Base-by-base conservation (phyloP, 2,888 invertebrate species). In the Oscheius sp. region DNA sequence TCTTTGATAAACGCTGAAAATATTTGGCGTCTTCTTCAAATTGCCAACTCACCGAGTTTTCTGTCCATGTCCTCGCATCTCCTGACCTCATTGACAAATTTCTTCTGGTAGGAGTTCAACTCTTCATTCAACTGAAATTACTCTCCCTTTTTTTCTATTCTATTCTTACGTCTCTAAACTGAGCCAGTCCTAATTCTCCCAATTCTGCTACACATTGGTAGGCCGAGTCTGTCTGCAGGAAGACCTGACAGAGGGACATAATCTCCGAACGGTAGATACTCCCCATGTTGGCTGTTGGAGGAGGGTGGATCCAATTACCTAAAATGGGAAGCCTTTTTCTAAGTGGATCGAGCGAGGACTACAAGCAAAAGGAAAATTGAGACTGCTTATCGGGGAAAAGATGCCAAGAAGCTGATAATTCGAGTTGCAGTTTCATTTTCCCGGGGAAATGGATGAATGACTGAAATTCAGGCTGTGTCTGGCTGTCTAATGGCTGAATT, bases 1-100 rank as follows among this genome's bases (percentile, higher is more conserved):
- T 81, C 81, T 45, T 82, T 79, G 72, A 86, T 79, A 53, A 76
- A 78, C 12, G 72, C 84, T 49, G n/a, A n/a, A n/a, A n/a, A n/a
- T n/a, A n/a, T n/a, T n/a, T n/a, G n/a, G n/a, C n/a, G n/a, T n/a
- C n/a, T 18, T n/a, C 3, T 13, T 2, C 16, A 16, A 21, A 35
- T 3, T 6, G 35, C 5, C 3, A 43, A 78, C 84, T 77, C 56
- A 86, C 86, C 74, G 13, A 85, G 73, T 56, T 86, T 84, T 12
- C 87, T 77, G 23, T 85, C 85, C 87, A 87, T 86, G 35, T 85
- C 85, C 49, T 87, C 87, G 73, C 86, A 87, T 61, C 86, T 73
- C 35, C 75, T 74, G 27, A 85, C 80, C 69, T 87, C 87, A 55
- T 78, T 80, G 73, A 86, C 84, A 70, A 84, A 87, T 74, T 85